phyloP scores from a whole-genome alignment of 2,888 invertebrate genomes.

The Ptychoptera contaminata region DNA sequence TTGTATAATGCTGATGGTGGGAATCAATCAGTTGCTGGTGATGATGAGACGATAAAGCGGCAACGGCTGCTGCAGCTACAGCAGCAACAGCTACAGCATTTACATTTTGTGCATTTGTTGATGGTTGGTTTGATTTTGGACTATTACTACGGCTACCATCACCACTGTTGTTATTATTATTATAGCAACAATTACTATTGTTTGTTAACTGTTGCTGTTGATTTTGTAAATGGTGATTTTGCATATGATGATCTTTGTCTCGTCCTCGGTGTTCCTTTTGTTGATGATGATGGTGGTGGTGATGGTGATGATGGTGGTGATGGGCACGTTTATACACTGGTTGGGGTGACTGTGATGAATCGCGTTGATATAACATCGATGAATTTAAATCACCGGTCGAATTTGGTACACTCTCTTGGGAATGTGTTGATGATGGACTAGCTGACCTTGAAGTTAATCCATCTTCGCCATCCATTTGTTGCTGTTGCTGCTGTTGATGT shows the following conservation, averaged over 20 bases:
- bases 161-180: no score
- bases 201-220: no score
- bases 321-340: no score
- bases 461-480: constrained; percentile 6
- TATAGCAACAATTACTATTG: no score
- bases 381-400: neutral
- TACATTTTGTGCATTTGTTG: constrained; percentile 17
- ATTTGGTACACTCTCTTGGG: constrained; percentile 3
- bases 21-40: constrained; percentile 14
- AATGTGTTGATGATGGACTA: constrained; percentile 9
- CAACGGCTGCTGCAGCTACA: constrained; percentile 11
- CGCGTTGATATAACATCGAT: neutral
- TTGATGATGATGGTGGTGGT: constrained; percentile 1
- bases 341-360: neutral
- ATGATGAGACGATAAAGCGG: constrained; percentile 10
- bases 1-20: constrained; percentile 6
- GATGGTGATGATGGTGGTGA: neutral
- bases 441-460: constrained; percentile 8
- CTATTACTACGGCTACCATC: neutral
- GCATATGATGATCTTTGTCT: no score
- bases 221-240: no score
- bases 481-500: constrained; percentile 15
- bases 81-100: constrained; percentile 19
- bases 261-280: neutral
- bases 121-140: neutral